A percentile compares a stretch with the other conserved stretches of the same genome.
Evolutionary conservation across 2,888 invertebrate species (phyloP).

Genomic region (Pristionchus arcanus): DNA sequence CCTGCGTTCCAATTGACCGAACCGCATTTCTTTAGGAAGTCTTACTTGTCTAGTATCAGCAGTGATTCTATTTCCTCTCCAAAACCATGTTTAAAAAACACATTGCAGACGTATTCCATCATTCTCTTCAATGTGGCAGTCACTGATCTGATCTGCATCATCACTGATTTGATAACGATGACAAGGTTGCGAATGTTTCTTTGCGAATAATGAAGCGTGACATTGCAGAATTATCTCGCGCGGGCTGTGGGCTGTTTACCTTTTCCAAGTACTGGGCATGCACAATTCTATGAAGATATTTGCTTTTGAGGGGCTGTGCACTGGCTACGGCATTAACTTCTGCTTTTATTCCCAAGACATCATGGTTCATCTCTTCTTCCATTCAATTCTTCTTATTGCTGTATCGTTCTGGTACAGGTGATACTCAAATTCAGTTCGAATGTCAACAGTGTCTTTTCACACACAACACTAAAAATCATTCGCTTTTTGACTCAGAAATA

Average conservation of each 20-base stretch:
- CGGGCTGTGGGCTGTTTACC: not conserved
- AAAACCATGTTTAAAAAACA: not conserved
- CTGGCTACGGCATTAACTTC: not conserved
- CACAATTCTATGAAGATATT: not conserved
- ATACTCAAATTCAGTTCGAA: not conserved
- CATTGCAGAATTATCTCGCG: not conserved
- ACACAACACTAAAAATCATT: no score
- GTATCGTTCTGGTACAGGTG: slow-evolving; percentile 18
- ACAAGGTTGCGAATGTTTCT: no score
- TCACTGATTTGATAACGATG: not conserved
- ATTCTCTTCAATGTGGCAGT: slow-evolving; percentile 13
- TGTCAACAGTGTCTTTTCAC: not conserved
- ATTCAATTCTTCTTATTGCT: not conserved
- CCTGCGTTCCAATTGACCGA: no score
- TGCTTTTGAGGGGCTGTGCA: not conserved
- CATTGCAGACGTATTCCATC: not conserved
- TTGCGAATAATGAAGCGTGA: no score
- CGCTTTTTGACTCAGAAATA: no score
- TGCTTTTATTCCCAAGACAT: not conserved
- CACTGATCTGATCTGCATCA: not conserved
- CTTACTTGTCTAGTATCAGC: no score
- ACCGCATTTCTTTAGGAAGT: no score
- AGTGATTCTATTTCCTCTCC: no score
- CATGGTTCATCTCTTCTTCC: not conserved
- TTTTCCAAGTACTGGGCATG: not conserved